Conservation (phyloP, 1,140 invertebrate genomes). For the Subanguina moxae region DNA sequence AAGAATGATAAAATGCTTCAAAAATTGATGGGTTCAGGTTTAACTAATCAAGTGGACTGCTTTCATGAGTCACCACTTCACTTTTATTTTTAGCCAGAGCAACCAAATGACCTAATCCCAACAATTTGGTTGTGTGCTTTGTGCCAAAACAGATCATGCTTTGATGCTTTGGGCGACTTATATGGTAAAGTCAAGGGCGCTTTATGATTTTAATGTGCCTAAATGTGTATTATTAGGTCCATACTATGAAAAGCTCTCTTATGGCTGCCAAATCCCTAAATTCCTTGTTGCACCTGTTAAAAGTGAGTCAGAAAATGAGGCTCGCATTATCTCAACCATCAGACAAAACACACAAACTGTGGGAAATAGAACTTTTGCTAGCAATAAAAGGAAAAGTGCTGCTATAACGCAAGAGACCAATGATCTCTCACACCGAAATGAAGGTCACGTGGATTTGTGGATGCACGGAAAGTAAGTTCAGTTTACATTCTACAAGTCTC, state of each 20-base stretch:
- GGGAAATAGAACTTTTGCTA: not conserved
- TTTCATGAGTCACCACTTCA: too few relatives aligned
- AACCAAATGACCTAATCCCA: not conserved
- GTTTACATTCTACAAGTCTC: not conserved
- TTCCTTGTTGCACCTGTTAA: not conserved
- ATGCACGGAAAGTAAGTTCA: not conserved
- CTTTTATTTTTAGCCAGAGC: not conserved
- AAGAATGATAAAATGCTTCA: too few relatives aligned
- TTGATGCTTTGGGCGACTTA: not conserved
- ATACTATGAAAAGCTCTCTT: not conserved
- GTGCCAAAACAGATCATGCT: constrained; percentile 2
- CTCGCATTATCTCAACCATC: not conserved
- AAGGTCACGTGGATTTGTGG: not conserved
- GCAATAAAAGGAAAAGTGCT: not conserved
- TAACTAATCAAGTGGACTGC: too few relatives aligned
- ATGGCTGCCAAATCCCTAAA: not conserved
- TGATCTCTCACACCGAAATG: too few relatives aligned
- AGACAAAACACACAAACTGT: not conserved
- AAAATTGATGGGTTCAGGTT: too few relatives aligned
- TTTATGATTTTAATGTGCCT: not conserved
- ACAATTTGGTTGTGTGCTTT: not conserved
- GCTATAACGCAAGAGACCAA: too few relatives aligned
- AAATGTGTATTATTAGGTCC: not conserved
- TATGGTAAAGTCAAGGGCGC: not conserved
- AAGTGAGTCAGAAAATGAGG: not conserved